These are phyloP conservation scores for Plodia interpunctella DNA, from an alignment of 1,140 invertebrate genomes.

Conservation along the genomic window DNA sequence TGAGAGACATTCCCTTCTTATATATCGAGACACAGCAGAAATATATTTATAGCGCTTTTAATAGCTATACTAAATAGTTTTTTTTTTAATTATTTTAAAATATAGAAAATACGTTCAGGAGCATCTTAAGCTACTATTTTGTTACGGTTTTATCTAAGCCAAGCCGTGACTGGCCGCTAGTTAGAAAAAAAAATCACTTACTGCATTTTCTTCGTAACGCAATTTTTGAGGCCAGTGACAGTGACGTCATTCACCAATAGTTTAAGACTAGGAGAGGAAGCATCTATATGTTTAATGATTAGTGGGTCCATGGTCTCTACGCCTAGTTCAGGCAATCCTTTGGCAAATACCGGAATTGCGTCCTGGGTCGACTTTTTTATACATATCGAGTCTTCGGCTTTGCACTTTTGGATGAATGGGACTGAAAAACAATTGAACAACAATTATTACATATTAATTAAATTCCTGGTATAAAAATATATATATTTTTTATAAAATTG, in stretches of 20 bases:
- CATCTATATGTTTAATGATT: conserved; percentile 31
- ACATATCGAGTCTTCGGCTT: conserved; percentile 35
- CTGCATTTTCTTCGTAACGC: conserved; percentile 29
- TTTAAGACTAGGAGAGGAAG: conserved; percentile 27
- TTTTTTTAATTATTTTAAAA: too few relatives aligned
- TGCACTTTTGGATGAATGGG: conserved; percentile 35
- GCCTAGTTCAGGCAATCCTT: conserved; percentile 35
- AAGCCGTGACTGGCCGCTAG: background rate
- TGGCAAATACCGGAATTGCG: conserved; percentile 28
- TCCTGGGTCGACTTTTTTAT: conserved; percentile 27
- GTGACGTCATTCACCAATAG: conserved; percentile 31
- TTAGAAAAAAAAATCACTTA: conserved; percentile 23
- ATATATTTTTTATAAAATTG: too few relatives aligned
- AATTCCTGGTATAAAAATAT: too few relatives aligned
- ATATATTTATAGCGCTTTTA: too few relatives aligned
- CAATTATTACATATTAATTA: too few relatives aligned
- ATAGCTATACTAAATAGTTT: too few relatives aligned
- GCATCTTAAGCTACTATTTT: too few relatives aligned
- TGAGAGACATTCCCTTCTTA: too few relatives aligned
- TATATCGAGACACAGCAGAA: too few relatives aligned
- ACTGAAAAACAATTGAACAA: conserved; percentile 23
- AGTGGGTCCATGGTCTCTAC: conserved; percentile 35
- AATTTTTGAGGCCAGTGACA: conserved; percentile 33
- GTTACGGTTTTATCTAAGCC: too few relatives aligned
- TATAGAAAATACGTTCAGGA: too few relatives aligned